These are phyloP conservation scores for Gobius niger DNA, from an alignment of 2,113 vertebrate genomes.

Conservation along the genomic window DNA sequence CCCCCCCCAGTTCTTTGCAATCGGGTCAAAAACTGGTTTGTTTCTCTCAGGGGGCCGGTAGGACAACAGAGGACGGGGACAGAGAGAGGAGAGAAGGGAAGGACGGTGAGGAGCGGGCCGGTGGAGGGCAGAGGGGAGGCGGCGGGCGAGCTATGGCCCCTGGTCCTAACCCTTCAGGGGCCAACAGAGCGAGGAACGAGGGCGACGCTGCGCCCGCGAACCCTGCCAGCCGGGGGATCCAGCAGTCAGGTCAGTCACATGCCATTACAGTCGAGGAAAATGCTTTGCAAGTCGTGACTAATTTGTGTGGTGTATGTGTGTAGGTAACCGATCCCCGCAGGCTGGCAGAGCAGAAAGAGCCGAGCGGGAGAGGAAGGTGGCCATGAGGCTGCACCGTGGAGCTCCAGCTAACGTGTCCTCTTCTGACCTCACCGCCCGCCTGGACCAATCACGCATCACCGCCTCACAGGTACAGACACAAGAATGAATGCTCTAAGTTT, in stretches of 20 bases:
- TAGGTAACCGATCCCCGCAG: conserved; percentile 95
- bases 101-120: conserved; percentile 90
- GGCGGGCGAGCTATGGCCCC: conserved; percentile 75
- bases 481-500: too few relatives aligned
- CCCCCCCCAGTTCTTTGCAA: neutral
- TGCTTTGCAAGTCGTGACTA: neutral
- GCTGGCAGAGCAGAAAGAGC: conserved; percentile 88
- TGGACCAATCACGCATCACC: conserved; percentile 87
- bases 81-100: conserved; percentile 87
- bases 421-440: conserved; percentile 89
- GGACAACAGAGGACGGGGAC: conserved; percentile 90
- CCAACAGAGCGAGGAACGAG: conserved; percentile 89
- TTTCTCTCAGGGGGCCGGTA: conserved; percentile 84
- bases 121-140: conserved; percentile 82
- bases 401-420: conserved; percentile 94
- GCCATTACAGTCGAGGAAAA: neutral
- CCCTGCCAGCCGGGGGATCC: conserved; percentile 84
- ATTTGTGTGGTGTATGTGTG: neutral
- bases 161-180: conserved; percentile 81
- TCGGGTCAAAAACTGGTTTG: too few relatives aligned
- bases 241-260: conserved; percentile 75
- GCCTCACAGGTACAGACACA: conserved; percentile 85
- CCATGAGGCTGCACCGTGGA: conserved; percentile 94
- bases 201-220: conserved; percentile 87
- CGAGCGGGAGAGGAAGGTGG: conserved; percentile 96